Base-by-base conservation (phyloP, 2,888 invertebrate species). In the Diabrotica balteata region DNA sequence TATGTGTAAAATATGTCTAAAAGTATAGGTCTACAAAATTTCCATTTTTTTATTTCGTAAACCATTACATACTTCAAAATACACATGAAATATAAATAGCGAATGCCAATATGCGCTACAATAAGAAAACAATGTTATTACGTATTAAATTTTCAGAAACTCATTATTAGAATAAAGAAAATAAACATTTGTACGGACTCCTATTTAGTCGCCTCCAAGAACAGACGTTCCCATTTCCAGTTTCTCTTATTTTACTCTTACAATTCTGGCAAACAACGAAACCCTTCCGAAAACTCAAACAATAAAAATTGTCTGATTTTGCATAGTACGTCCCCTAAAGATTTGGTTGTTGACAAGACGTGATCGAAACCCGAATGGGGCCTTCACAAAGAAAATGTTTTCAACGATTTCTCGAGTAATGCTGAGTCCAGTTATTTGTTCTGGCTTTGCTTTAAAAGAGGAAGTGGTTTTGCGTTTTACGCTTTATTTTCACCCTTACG, bases 371-470 rank as follows among this genome's bases (percentile, higher is more conserved):
- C 57, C 66, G 62, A 67, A 49, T 62, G 44, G 47, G 22, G 45
- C 8, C 11, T 59, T 58, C 42, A 62, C 46, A 58, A 49, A 53
- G 45, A 57, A 67, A 66, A 66, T 51, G 32, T 47, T 66, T 57
- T 55, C 66, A 47, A 57, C 57, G 57, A 52, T 66, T 62, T 53
- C 46, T 32, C 10, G 52, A 62, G 53, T 62, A 62, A 61, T 47
- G 66, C 66, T 67, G 66, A 67, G 62, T 67, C 58, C 62, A 58
- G 62, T 57, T 67, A 63, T 63, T 63, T 63, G 63, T 63, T 63
- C 63, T 55, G 45, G 8, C 45, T 49, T 7, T n/a, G 10, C 44
- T 55, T 44, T n/a, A 57, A 57, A 57, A 45, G 6, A 45, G 22
- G 58, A 32, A 57, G 63, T 57, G 63, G 57, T 51, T 50, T 8